Evolutionary conservation across 1,140 invertebrate genomes (phyloP).

Genomic region (Drosophila nikananu): DNA sequence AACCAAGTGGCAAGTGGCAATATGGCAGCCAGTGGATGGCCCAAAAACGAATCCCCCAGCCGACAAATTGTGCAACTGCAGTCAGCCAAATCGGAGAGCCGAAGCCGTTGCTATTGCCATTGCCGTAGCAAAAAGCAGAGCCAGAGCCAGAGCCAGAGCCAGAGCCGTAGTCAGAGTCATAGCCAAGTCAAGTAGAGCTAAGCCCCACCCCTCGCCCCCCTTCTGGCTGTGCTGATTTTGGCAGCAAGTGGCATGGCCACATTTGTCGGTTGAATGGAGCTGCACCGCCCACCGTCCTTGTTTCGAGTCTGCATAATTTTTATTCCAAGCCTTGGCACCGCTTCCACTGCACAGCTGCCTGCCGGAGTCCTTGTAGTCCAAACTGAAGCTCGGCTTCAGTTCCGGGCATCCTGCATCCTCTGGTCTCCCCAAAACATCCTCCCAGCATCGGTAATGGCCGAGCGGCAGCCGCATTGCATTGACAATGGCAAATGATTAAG

Average conservation of each 20-base stretch:
- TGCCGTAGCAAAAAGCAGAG: slow-evolving; percentile 34
- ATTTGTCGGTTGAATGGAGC: slow-evolving; percentile 75
- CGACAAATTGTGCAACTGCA: slow-evolving; percentile 80
- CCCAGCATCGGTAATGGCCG: slow-evolving; percentile 19
- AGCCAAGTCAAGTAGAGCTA: slow-evolving; percentile 66
- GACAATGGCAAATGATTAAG: slow-evolving; percentile 81
- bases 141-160: background rate
- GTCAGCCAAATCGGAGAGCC: slow-evolving; percentile 20
- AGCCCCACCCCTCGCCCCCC: background rate
- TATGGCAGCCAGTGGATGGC: slow-evolving; percentile 66
- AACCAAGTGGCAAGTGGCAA: slow-evolving; percentile 80
- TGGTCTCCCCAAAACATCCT: background rate
- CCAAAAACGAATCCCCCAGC: slow-evolving; percentile 69
- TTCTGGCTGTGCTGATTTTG: slow-evolving; percentile 69
- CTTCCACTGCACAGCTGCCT: slow-evolving; percentile 44
- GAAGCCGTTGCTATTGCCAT: slow-evolving; percentile 41
- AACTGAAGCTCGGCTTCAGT: slow-evolving; percentile 17
- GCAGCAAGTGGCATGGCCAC: slow-evolving; percentile 80
- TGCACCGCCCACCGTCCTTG: slow-evolving; percentile 35
- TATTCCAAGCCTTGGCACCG: slow-evolving; percentile 72
- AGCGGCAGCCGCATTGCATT: slow-evolving; percentile 57
- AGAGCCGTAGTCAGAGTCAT: slow-evolving; percentile 21
- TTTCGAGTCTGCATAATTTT: slow-evolving; percentile 78
- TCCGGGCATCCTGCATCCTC: slow-evolving; percentile 13
- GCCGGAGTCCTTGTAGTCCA: background rate